Conservation (phyloP, 2,113 vertebrate genomes). For the Leiothrix lutea region DNA sequence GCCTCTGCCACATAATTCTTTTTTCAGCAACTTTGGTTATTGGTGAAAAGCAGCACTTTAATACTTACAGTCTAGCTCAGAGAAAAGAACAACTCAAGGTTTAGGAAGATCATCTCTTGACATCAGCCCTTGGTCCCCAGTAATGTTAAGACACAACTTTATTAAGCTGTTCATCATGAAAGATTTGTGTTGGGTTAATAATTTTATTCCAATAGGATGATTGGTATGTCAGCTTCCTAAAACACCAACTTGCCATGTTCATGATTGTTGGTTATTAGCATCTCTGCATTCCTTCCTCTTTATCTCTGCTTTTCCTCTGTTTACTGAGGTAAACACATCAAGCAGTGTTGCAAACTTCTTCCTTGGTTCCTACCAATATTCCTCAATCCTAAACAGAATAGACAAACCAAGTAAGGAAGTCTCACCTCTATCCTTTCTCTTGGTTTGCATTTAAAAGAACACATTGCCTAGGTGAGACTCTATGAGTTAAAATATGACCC, state of each 20-base stretch:
- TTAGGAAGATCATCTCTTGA: not conserved
- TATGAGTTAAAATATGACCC: not conserved
- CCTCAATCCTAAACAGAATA: not conserved
- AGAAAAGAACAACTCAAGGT: not conserved
- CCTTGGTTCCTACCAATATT: not conserved
- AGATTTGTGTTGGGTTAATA: not conserved
- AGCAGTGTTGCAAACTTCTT: not conserved
- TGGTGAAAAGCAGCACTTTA: not conserved
- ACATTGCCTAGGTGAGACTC: not conserved
- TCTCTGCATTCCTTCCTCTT: not conserved
- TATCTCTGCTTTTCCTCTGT: not conserved
- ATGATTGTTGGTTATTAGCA: not conserved
- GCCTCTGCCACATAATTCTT: not conserved
- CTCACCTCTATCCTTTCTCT: not conserved
- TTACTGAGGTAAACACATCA: not conserved
- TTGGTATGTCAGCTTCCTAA: not conserved
- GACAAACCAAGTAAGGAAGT: not conserved
- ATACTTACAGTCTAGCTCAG: not conserved
- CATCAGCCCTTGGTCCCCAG: not conserved
- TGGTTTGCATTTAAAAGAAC: not conserved
- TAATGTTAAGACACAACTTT: not conserved
- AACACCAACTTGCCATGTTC: not conserved
- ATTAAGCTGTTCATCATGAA: not conserved
- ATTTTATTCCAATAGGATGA: not conserved
- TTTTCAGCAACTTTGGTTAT: fast-evolving